phyloP scores from a whole-genome alignment of 2,113 vertebrate species.

The Ptyas mucosa region DNA sequence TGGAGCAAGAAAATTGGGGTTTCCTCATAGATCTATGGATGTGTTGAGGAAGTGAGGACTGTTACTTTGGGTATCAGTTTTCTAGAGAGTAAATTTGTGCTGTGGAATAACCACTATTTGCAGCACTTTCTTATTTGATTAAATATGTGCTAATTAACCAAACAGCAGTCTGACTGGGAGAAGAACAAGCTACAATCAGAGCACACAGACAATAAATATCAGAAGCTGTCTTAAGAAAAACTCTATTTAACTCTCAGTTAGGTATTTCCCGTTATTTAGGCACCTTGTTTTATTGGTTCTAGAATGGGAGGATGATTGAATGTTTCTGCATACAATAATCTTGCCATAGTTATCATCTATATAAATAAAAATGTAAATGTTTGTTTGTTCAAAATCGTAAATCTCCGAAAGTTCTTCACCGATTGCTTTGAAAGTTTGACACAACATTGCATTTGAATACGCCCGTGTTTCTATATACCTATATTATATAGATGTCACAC shows the following conservation, averaged over 20 bases:
- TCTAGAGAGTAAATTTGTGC: neutral
- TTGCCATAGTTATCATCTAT: neutral
- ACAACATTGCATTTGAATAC: too few relatives aligned
- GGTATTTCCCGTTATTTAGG: neutral
- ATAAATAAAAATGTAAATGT: too few relatives aligned
- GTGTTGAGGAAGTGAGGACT: neutral
- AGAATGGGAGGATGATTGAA: neutral
- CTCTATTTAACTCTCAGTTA: neutral
- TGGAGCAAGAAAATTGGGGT: neutral
- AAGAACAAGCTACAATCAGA: neutral
- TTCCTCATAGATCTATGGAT: neutral
- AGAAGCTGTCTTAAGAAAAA: neutral
- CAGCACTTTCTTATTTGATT: neutral
- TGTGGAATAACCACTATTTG: neutral
- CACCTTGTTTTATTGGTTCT: neutral
- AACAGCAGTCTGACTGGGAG: neutral
- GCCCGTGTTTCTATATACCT: too few relatives aligned
- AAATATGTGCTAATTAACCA: neutral
- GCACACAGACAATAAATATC: neutral
- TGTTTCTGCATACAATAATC: neutral
- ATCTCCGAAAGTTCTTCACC: too few relatives aligned
- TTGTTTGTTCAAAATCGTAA: too few relatives aligned
- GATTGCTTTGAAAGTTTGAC: too few relatives aligned
- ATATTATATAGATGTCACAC: too few relatives aligned
- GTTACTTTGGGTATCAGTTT: neutral